Conservation (phyloP, 1,140 invertebrate species). For the Listronotus oregonensis region DNA sequence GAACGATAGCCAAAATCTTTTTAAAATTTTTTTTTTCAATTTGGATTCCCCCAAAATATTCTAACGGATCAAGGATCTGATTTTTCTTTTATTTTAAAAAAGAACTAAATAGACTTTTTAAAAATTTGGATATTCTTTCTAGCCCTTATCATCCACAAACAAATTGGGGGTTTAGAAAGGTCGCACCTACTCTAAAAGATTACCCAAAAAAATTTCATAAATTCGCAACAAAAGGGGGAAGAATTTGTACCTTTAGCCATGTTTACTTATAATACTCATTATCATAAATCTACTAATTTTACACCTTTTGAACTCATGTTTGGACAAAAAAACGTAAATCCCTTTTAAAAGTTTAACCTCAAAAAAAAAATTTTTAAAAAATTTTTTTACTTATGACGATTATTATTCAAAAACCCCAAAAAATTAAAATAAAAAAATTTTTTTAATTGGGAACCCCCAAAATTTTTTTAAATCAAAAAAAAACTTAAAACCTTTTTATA, state of each 20-base stretch:
- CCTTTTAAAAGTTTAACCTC: constrained; percentile 39
- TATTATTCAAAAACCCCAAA: constrained; percentile 43
- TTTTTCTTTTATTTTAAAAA: too few species aligned
- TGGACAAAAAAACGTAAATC: constrained; percentile 48
- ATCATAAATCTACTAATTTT: constrained; percentile 51
- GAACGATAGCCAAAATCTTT: too few species aligned
- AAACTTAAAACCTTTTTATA: constrained; percentile 47
- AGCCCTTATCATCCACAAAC: too few species aligned
- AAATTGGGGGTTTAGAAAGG: constrained; percentile 49
- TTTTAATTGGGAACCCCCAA: constrained; percentile 48
- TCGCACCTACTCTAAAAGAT: constrained; percentile 44
- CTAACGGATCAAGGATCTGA: too few species aligned
- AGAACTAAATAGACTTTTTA: not conserved
- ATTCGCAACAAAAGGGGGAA: constrained; percentile 43
- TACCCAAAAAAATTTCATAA: constrained; percentile 47
- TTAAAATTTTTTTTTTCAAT: too few species aligned
- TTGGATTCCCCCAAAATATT: too few species aligned
- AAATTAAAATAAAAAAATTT: constrained; percentile 47
- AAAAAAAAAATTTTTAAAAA: constrained; percentile 36
- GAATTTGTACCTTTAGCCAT: too few species aligned
- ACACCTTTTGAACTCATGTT: constrained; percentile 57
- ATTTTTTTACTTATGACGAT: constrained; percentile 51
- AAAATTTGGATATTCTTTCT: constrained; percentile 22
- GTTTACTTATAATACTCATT: constrained; percentile 52
- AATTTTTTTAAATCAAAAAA: constrained; percentile 41